Base-by-base conservation (phyloP, 2,888 invertebrate genomes). In the Prosopocoilus inquinatus region DNA sequence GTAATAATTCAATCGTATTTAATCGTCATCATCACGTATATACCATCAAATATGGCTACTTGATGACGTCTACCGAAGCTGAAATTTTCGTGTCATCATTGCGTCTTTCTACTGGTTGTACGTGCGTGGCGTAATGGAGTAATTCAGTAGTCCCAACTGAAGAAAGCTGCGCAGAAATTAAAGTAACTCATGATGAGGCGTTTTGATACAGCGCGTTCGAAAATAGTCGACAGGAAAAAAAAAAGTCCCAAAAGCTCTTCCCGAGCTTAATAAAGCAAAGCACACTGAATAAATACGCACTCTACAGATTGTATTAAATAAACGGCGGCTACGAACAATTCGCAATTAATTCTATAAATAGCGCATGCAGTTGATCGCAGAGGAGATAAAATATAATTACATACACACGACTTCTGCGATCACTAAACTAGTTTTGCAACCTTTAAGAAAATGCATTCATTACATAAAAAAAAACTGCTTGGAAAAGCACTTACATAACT, bases 1-100 rank as follows among this genome's bases (percentile, higher is more conserved):
- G 4, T 28, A 28, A 28, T 28, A 28, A 28, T 28, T 28, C 20
- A 28, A 28, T 7, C 20, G 5, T 28, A 28, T 28, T 43, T 43
- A 44, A 41, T 43, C 43, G 43, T 53, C 36, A 48, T 53, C 43
- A 41, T 53, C 47, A 12, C 13, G 41, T 41, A 47, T 15, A 35
- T 47, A 48, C 47, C 47, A 53, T 53, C 53, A 53, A 53, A 53
- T 35, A 53, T 53, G 53, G 53, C 53, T 53, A 48, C 53, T 20
- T 48, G 53, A 48, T 53, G 53, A 53, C 53, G 53, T 53, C 48
- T 47, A 41, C 43, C 12, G 9, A 16, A 7, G 41, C 9, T 15
- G 12, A 41, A n/a, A 41, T 41, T 28, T 41, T 41, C 41, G 12
- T 11, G 41, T 41, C 41, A 28, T 28, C 20, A 28, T 28, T 28